A percentile compares a stretch with the other conserved stretches of the same genome.
Conservation (phyloP, 2,113 vertebrate species). For the Elephantulus edwardii region DNA sequence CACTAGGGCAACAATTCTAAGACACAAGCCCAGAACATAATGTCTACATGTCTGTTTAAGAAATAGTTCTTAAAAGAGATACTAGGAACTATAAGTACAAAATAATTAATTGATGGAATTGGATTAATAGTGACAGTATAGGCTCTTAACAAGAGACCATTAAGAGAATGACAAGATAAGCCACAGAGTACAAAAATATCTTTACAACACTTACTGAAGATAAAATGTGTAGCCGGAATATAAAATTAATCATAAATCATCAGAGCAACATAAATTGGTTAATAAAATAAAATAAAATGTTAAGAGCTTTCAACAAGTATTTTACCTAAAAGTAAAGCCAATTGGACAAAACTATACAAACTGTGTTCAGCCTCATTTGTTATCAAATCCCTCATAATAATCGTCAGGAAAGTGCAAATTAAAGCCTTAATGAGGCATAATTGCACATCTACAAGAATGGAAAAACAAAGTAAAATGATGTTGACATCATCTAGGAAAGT, state of each 20-base stretch:
- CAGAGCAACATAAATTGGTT: too few species aligned
- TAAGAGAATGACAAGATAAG: neutral
- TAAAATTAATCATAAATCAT: neutral
- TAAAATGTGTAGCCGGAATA: too few species aligned
- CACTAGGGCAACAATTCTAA: neutral
- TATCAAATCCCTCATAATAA: neutral
- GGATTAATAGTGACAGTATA: neutral
- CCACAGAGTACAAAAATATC: neutral
- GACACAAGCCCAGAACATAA: neutral
- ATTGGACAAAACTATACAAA: neutral
- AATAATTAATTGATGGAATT: neutral
- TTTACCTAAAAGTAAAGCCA: neutral
- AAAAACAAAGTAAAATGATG: neutral
- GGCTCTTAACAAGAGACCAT: neutral
- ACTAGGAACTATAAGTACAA: neutral
- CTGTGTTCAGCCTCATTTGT: neutral
- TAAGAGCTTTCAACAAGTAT: neutral
- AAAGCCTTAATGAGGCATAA: neutral
- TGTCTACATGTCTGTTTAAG: neutral
- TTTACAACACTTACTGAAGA: too few species aligned
- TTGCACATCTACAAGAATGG: neutral
- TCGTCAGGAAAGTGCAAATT: neutral
- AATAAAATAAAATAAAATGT: neutral
- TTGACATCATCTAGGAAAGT: neutral
- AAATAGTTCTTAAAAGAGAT: neutral